phyloP scores from a whole-genome alignment of 64 coral and sea anemone species.

The Pocillopora verrucosa region DNA sequence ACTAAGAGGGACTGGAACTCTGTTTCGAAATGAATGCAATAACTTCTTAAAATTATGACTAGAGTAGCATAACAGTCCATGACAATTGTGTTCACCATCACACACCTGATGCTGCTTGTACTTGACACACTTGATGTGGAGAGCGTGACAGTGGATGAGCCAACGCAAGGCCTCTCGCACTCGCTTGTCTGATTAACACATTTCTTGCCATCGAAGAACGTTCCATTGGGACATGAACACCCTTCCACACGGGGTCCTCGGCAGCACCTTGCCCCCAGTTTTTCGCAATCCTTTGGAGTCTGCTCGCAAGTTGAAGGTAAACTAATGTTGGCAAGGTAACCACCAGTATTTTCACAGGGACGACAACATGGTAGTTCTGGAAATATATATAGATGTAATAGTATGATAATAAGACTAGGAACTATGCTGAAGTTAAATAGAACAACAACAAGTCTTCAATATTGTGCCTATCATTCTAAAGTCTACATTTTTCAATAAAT shows the following conservation, averaged over 20 bases:
- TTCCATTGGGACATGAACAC: conserved; percentile 75
- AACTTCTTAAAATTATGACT: no score
- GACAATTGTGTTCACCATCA: background rate
- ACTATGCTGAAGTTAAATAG: no score
- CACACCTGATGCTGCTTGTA: conserved; percentile 8
- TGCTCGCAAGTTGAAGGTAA: conserved; percentile 67
- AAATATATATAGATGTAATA: background rate
- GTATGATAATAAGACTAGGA: no score
- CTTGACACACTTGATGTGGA: background rate
- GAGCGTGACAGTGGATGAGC: background rate
- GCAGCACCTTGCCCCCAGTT: conserved; percentile 72
- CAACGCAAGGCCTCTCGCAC: conserved; percentile 23
- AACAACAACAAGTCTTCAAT: no score
- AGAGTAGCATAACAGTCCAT: background rate
- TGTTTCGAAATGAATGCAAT: no score
- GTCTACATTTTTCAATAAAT: no score
- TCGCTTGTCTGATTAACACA: conserved; percentile 62
- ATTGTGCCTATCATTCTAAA: no score
- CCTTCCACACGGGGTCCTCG: conserved; percentile 80
- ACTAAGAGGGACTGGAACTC: no score
- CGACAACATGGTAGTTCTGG: conserved; percentile 91
- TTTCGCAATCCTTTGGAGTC: conserved; percentile 48
- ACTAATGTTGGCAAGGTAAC: conserved; percentile 74
- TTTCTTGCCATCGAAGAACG: conserved; percentile 84
- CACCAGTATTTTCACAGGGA: conserved; percentile 80